phyloP scores from a whole-genome alignment of 2,888 invertebrate genomes.

The Podotricha telesiphe region DNA sequence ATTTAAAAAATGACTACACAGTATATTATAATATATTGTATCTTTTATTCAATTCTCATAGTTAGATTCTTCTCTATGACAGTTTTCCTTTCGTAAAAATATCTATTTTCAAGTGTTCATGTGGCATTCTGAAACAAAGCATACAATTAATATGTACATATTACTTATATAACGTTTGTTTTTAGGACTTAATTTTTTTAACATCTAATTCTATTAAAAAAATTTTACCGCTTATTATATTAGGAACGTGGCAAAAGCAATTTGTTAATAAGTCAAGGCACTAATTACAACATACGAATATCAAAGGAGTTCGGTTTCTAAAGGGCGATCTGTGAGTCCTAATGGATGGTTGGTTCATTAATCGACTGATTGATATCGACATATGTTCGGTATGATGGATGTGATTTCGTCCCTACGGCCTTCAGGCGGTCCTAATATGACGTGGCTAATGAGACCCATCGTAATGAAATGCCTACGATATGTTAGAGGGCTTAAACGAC shows the following conservation, averaged over 20 bases:
- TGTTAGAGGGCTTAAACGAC: conserved; percentile 18
- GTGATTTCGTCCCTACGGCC: conserved; percentile 64
- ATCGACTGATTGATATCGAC: conserved; percentile 69
- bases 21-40: too few relatives aligned
- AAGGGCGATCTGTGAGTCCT: conserved; percentile 44
- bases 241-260: conserved; percentile 25
- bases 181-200: not conserved
- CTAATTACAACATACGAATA: conserved; percentile 39
- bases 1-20: not conserved
- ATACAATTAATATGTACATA: not conserved
- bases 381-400: conserved; percentile 62
- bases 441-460: conserved; percentile 61
- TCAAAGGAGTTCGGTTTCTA: conserved; percentile 43
- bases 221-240: not conserved
- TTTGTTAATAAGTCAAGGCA: conserved; percentile 41
- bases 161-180: not conserved
- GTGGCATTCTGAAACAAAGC: not conserved
- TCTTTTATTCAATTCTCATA: too few relatives aligned
- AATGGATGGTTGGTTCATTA: conserved; percentile 52
- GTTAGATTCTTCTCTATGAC: too few relatives aligned
- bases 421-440: conserved; percentile 56
- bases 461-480: conserved; percentile 31
- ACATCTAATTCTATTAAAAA: not conserved
- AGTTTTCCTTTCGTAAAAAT: too few relatives aligned
- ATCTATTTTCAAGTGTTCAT: not conserved